phyloP scores from a whole-genome alignment of 2,797 vertebrate species.

The Platyrinchus mystaceus region DNA sequence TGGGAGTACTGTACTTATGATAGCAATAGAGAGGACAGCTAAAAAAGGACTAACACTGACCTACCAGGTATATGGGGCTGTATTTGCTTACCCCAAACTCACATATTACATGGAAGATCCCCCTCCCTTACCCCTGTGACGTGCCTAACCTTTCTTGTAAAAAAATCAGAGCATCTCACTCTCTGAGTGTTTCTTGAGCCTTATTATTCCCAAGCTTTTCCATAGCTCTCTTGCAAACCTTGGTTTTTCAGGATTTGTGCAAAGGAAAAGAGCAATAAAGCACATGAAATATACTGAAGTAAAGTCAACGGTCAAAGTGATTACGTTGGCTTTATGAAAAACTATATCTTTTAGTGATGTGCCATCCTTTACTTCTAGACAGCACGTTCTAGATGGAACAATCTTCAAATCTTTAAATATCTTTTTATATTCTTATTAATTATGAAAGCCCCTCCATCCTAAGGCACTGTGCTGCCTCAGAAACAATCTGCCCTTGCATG shows the following conservation, averaged over 20 bases:
- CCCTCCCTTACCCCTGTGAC: not conserved
- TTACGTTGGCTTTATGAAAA: not conserved
- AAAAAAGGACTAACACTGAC: not conserved
- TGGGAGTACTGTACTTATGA: not conserved
- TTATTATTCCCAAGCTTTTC: not conserved
- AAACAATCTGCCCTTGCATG: not conserved
- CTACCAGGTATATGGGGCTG: not conserved
- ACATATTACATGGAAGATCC: rapidly evolving
- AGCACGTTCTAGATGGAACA: not conserved
- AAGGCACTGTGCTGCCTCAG: not conserved
- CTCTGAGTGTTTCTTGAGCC: not conserved
- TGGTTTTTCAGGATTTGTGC: not conserved
- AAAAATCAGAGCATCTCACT: not conserved
- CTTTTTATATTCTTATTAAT: not conserved
- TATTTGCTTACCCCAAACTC: not conserved
- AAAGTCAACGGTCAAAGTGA: not conserved
- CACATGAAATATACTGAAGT: not conserved
- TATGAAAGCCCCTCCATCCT: not conserved
- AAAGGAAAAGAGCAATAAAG: not conserved
- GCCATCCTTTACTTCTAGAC: not conserved
- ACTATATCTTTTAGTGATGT: not conserved
- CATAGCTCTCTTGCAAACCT: not conserved
- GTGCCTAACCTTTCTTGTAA: not conserved
- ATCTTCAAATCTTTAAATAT: not conserved
- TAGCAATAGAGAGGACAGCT: not conserved